Percentiles rank a stretch among this genome's conserved stretches.
phyloP scores from a whole-genome alignment of 2,888 invertebrate genomes.

The Apodemia mormo region DNA sequence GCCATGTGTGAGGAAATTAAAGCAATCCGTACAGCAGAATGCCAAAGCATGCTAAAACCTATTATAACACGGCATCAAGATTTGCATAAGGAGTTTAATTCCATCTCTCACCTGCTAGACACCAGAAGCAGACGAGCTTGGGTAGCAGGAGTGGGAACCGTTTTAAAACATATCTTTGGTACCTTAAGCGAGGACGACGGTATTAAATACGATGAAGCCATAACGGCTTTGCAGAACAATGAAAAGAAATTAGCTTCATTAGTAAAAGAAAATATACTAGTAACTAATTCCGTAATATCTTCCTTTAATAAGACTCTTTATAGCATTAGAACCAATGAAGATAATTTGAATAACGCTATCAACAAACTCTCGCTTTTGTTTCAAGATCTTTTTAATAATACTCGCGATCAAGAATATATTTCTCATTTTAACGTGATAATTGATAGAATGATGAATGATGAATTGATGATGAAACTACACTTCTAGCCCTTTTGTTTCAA shows the following conservation, averaged over 20 bases:
- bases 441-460: no score
- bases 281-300: constrained; percentile 31
- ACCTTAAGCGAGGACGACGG: constrained; percentile 40
- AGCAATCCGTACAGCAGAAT: constrained; percentile 10
- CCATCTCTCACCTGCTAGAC: constrained; percentile 36
- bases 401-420: not conserved
- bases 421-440: no score
- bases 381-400: not conserved
- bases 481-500: constrained; percentile 30
- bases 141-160: constrained; percentile 36
- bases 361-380: constrained; percentile 21
- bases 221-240: constrained; percentile 31
- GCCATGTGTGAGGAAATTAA: not conserved
- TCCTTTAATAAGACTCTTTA: constrained; percentile 28
- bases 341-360: constrained; percentile 25
- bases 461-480: constrained; percentile 27
- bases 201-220: constrained; percentile 34
- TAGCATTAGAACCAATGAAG: constrained; percentile 28
- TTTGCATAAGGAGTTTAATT: constrained; percentile 27
- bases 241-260: constrained; percentile 33
- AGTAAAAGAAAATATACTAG: constrained; percentile 36
- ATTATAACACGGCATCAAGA: constrained; percentile 24
- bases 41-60: constrained; percentile 29
- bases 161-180: constrained; percentile 39
- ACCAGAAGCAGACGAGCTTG: constrained; percentile 35